Conservation (phyloP, 2,113 vertebrate genomes). For the Excalfactoria chinensis region DNA sequence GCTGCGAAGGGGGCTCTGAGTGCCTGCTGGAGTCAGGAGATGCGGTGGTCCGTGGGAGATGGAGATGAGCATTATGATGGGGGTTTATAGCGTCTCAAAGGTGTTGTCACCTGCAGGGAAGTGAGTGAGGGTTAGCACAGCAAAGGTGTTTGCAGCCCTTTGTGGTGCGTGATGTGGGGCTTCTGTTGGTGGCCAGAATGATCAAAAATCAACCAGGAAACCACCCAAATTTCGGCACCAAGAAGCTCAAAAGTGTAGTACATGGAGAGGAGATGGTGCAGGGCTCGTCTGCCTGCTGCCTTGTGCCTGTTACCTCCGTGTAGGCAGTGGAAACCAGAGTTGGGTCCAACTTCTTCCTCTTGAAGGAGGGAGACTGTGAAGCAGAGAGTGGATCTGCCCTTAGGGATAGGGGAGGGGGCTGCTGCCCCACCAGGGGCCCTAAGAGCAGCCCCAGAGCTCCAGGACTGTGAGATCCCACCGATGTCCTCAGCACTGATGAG, state of each 20-base stretch:
- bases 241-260: background rate
- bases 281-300: background rate
- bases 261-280: background rate
- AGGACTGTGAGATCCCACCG: too few species aligned
- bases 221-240: background rate
- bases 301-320: background rate
- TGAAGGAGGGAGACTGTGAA: background rate
- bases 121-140: background rate
- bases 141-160: background rate
- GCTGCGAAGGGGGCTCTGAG: background rate
- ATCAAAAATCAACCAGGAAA: background rate
- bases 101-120: background rate
- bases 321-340: background rate
- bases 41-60: background rate
- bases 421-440: background rate
- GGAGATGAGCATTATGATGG: too few species aligned
- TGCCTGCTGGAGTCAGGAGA: background rate
- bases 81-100: background rate
- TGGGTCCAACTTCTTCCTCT: background rate
- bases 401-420: background rate
- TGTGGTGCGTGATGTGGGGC: background rate
- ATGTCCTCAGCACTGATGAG: background rate
- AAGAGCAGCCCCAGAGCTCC: background rate
- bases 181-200: background rate
- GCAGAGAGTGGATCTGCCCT: background rate